Conservation (phyloP, 23 tunicate species). For the Pegea sp. region DNA sequence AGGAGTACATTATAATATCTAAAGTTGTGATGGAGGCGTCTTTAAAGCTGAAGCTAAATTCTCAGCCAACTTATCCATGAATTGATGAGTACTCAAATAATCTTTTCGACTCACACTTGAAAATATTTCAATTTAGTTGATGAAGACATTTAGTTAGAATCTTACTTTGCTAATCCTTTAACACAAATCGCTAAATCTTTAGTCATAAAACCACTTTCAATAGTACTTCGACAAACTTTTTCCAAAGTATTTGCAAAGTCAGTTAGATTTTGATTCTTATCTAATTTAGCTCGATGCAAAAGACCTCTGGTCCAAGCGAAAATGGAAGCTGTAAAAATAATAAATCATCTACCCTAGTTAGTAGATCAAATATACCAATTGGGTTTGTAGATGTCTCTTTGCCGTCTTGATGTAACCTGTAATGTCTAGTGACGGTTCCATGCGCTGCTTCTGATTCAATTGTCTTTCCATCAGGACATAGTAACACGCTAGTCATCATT, state of each 20-base stretch:
- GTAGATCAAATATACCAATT: constrained; percentile 22
- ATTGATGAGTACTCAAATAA: constrained; percentile 67
- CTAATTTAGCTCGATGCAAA: constrained; percentile 68
- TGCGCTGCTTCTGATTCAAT: constrained; percentile 95
- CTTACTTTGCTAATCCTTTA: constrained; percentile 60
- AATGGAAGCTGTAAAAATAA: constrained; percentile 36
- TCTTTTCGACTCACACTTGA: constrained; percentile 57
- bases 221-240: constrained; percentile 52
- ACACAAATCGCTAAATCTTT: constrained; percentile 86
- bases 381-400: constrained; percentile 93
- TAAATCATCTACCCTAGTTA: not conserved
- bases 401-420: constrained; percentile 82
- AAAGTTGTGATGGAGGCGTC: too few species aligned
- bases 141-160: too few species aligned
- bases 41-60: constrained; percentile 15
- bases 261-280: constrained; percentile 23
- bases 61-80: constrained; percentile 91
- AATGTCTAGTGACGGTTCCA: constrained; percentile 89
- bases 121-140: constrained; percentile 1
- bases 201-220: constrained; percentile 76
- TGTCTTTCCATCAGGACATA: constrained; percentile 74
- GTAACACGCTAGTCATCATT: constrained; percentile 79
- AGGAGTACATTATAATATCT: too few species aligned
- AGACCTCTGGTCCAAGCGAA: constrained; percentile 92
- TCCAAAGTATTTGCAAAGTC: constrained; percentile 42